Evolutionary conservation across 2,113 vertebrate species (phyloP).

Genomic region (Pontoporia blainvillei): DNA sequence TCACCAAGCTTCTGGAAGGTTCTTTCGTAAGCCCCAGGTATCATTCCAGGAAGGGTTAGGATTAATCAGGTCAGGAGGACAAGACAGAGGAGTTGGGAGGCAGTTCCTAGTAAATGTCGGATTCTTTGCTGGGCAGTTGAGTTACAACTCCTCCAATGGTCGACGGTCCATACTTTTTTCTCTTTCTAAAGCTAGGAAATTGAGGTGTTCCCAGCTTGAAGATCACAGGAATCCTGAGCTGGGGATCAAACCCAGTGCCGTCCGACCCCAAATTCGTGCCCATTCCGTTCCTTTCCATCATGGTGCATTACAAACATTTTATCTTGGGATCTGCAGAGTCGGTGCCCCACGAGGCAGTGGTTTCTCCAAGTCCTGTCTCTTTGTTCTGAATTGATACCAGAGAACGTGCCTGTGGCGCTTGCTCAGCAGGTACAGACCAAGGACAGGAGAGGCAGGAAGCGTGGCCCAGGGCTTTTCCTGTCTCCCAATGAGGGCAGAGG

Average conservation of each 20-base stretch:
- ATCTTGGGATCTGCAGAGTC: background rate
- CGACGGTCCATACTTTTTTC: background rate
- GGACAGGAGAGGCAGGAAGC: background rate
- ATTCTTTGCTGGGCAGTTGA: background rate
- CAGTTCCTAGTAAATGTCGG: background rate
- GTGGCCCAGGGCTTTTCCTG: rapidly evolving
- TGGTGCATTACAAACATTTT: background rate
- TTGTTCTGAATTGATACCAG: background rate
- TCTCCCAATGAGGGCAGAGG: background rate
- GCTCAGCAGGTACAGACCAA: background rate
- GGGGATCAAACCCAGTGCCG: background rate
- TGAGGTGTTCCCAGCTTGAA: background rate
- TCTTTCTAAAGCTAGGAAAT: background rate
- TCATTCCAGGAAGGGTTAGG: background rate
- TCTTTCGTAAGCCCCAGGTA: background rate
- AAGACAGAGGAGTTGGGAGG: background rate
- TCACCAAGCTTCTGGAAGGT: background rate
- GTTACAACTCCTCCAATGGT: background rate
- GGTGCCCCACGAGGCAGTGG: rapidly evolving
- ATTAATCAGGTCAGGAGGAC: background rate
- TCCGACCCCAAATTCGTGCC: rapidly evolving
- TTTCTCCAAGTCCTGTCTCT: background rate
- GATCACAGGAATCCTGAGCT: background rate
- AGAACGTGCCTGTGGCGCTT: background rate
- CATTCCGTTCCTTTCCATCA: background rate